phyloP scores from a whole-genome alignment of 2,797 vertebrate genomes.

The Gadopsis bispinosus region DNA sequence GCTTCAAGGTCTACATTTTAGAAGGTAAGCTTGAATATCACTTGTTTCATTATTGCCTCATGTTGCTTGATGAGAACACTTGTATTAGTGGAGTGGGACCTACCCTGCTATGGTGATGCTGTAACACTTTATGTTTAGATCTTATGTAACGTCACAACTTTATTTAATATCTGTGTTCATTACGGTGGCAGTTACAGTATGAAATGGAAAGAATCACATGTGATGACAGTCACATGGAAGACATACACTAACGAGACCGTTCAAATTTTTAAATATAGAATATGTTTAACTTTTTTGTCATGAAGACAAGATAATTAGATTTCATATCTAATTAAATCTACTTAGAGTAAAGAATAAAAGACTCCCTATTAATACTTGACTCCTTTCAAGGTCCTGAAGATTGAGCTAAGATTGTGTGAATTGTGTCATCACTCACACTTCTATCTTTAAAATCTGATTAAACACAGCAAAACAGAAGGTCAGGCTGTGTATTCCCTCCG shows the following conservation, averaged over 20 bases:
- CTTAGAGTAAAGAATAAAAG: not conserved
- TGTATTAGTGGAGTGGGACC: not conserved
- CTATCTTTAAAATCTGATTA: conserved; percentile 15
- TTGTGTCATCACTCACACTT: not conserved
- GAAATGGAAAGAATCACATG: conserved; percentile 1
- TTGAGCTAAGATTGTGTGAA: not conserved
- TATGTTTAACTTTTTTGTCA: not conserved
- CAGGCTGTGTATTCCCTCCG: conserved; percentile 47
- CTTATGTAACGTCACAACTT: not conserved
- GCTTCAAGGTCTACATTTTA: conserved; percentile 89
- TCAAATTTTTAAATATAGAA: not conserved
- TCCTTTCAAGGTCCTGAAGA: not conserved
- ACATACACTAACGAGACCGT: not conserved
- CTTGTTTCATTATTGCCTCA: not conserved
- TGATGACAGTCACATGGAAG: conserved; percentile 1
- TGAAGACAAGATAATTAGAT: not conserved
- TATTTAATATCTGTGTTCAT: not conserved
- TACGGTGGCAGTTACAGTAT: not conserved
- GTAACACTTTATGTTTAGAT: conserved; percentile 7
- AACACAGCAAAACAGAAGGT: conserved; percentile 59
- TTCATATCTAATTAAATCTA: not conserved
- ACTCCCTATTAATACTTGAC: not conserved
- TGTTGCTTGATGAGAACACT: not conserved
- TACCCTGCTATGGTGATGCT: not conserved
- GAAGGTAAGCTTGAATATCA: conserved; percentile 78